Percentiles rank a stretch among this genome's conserved stretches.
Evolutionary conservation across 2,113 vertebrate species (phyloP).

Genomic region (Corythaeola cristata): DNA sequence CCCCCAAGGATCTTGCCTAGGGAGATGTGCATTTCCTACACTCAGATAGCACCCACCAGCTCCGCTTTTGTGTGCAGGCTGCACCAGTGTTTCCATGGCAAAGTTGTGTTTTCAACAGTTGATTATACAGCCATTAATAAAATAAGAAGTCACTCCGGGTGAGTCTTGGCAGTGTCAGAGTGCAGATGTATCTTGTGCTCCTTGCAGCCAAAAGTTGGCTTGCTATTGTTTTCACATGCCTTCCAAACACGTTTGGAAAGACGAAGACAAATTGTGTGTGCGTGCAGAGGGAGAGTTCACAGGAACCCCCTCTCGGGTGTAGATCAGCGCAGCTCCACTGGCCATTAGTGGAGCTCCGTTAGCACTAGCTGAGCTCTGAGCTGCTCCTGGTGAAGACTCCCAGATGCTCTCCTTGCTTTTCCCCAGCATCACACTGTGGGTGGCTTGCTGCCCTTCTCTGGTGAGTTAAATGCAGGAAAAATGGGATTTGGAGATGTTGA

Average conservation of each 20-base stretch:
- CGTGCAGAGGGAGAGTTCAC: neutral
- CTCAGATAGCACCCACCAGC: neutral
- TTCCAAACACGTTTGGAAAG: neutral
- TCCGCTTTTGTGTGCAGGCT: neutral
- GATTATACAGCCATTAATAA: slow-evolving; percentile 34
- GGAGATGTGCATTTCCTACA: neutral
- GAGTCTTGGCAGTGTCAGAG: slow-evolving; percentile 41
- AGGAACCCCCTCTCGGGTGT: neutral
- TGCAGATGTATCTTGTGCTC: slow-evolving; percentile 29
- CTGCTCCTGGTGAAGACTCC: neutral
- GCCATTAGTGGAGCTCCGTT: neutral
- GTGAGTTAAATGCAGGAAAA: neutral
- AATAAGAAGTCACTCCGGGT: neutral
- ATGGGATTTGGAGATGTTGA: neutral
- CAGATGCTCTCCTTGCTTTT: slow-evolving; percentile 7
- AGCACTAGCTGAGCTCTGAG: neutral
- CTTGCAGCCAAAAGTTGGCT: slow-evolving; percentile 30
- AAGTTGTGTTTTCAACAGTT: slow-evolving; percentile 25
- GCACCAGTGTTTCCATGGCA: slow-evolving; percentile 37
- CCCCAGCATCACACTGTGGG: neutral
- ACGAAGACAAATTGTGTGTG: slow-evolving; percentile 16
- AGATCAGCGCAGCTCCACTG: neutral
- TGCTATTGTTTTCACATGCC: neutral
- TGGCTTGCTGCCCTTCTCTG: neutral
- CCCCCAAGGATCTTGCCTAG: neutral